Evolutionary conservation across 2,113 vertebrate genomes (phyloP).

Genomic region (Heliornis fulica): DNA sequence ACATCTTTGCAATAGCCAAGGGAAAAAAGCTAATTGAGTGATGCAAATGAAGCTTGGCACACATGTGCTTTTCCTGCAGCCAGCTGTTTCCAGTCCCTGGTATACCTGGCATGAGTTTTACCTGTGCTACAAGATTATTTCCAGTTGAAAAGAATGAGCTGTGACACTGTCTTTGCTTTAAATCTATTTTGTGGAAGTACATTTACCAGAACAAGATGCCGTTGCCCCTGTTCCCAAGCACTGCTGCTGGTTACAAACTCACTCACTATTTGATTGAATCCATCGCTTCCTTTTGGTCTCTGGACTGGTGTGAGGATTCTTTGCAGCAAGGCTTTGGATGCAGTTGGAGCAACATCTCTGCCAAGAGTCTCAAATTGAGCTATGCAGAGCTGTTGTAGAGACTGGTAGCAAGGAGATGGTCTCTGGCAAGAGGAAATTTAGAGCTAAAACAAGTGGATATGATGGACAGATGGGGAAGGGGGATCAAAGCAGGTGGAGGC

Average conservation of each 20-base stretch:
- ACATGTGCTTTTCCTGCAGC: background rate
- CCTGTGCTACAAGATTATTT: background rate
- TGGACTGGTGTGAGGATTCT: background rate
- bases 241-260: background rate
- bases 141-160: background rate
- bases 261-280: background rate
- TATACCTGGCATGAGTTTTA: background rate
- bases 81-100: constrained; percentile 20
- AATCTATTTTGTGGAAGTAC: background rate
- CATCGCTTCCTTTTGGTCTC: background rate
- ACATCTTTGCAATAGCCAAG: background rate
- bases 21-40: constrained; percentile 32
- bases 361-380: background rate
- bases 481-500: background rate
- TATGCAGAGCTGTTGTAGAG: background rate
- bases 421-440: background rate
- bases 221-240: background rate
- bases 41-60: constrained; percentile 48
- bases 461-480: background rate
- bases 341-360: background rate
- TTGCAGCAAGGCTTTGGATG: background rate
- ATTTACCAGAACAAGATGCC: background rate
- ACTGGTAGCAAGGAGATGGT: background rate
- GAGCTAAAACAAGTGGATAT: background rate
- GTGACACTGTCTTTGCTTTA: background rate